A percentile compares a stretch with the other conserved stretches of the same genome.
Evolutionary conservation across 1,140 invertebrate genomes (phyloP).

Genomic region (Bombus confusus): DNA sequence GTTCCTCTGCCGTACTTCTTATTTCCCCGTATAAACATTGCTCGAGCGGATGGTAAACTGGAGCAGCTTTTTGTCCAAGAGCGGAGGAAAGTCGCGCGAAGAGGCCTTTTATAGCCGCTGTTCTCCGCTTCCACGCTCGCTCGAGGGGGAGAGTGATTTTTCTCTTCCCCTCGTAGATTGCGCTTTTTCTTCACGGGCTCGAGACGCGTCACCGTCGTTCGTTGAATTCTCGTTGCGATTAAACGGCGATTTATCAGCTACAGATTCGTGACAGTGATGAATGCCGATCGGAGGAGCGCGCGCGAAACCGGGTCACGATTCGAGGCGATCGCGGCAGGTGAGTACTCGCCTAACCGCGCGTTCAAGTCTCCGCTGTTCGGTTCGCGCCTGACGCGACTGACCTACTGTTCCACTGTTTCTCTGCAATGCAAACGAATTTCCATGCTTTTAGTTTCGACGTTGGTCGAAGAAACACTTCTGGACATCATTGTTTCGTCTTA

Average conservation of each 20-base stretch:
- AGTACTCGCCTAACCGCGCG: conserved; percentile 20
- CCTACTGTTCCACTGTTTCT: not conserved
- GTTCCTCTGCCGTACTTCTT: not conserved
- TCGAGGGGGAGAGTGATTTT: conserved; percentile 48
- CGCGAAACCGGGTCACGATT: conserved; percentile 53
- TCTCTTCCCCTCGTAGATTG: conserved; percentile 2
- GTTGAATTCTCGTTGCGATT: conserved; percentile 52
- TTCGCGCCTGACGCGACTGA: not conserved
- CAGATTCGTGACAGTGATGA: conserved; percentile 56
- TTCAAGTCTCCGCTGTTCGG: not conserved
- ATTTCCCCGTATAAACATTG: not conserved
- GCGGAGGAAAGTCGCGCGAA: conserved; percentile 44
- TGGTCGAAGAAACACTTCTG: no score
- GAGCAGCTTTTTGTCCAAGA: conserved; percentile 64
- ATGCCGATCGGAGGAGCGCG: conserved; percentile 31
- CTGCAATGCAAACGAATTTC: not conserved
- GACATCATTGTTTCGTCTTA: no score
- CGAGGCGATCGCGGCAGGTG: conserved; percentile 27
- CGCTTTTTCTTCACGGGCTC: not conserved
- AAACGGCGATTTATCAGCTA: conserved; percentile 63
- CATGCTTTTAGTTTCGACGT: no score
- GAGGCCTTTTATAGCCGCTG: conserved; percentile 47
- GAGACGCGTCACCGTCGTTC: conserved; percentile 24
- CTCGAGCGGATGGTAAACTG: conserved; percentile 54
- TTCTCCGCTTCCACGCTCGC: not conserved